Evolutionary conservation across 2,113 vertebrate genomes (phyloP).

Genomic region (western clawed frog (Xenopus tropicalis)): DNA sequence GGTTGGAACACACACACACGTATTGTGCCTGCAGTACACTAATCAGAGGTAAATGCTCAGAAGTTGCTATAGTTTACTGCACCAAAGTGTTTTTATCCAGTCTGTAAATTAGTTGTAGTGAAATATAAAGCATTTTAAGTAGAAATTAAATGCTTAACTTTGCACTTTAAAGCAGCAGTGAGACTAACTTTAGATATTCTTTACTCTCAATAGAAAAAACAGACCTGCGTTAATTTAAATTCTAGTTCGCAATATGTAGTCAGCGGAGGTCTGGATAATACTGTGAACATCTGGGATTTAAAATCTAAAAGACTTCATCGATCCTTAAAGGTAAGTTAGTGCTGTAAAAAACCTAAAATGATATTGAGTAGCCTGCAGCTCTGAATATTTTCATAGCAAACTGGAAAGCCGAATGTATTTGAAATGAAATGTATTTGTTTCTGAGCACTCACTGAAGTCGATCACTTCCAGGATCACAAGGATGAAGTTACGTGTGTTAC

Average conservation of each 20-base stretch:
- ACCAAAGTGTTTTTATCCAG: too few species aligned
- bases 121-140: too few species aligned
- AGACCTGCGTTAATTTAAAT: constrained; percentile 84
- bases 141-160: too few species aligned
- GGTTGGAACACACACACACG: too few species aligned
- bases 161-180: too few species aligned
- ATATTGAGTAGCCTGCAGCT: not conserved
- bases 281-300: constrained; percentile 94
- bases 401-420: not conserved
- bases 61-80: too few species aligned
- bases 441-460: not conserved
- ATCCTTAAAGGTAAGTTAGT: constrained; percentile 76
- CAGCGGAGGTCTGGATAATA: constrained; percentile 86
- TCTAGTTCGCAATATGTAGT: constrained; percentile 79
- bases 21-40: too few species aligned
- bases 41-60: too few species aligned
- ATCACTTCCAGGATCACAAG: constrained; percentile 79
- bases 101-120: too few species aligned
- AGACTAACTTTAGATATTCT: constrained; percentile 4
- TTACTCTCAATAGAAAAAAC: constrained; percentile 75
- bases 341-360: not conserved
- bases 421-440: constrained; percentile 9
- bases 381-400: not conserved
- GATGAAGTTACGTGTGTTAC: constrained; percentile 85
- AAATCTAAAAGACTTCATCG: constrained; percentile 85